Percentiles rank a stretch among this genome's conserved stretches.
These are phyloP conservation scores for Antechinus stuartii DNA, from an alignment of 2,113 vertebrate species.

Conservation along the genomic window DNA sequence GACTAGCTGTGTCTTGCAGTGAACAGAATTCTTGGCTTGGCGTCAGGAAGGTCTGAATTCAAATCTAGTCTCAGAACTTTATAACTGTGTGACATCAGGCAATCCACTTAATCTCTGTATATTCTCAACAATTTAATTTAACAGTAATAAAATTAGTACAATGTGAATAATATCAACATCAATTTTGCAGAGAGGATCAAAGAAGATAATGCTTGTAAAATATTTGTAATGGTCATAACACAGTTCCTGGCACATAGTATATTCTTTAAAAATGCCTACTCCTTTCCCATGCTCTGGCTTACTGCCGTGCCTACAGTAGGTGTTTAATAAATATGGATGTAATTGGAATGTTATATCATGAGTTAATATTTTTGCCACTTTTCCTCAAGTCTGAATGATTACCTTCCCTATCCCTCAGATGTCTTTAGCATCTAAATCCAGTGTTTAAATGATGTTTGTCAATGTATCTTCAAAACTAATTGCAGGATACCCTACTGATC, in stretches of 20 bases:
- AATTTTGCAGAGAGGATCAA: neutral
- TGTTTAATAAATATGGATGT: neutral
- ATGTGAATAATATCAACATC: neutral
- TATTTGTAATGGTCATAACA: neutral
- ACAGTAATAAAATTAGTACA: too few species aligned
- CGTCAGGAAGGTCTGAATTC: neutral
- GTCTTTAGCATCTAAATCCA: conserved; percentile 51
- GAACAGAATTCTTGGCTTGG: neutral
- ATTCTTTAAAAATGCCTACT: neutral
- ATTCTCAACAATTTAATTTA: neutral
- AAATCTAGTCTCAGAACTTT: neutral
- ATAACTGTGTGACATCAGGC: neutral
- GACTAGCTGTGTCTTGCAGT: neutral
- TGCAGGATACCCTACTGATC: conserved; percentile 57
- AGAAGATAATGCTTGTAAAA: neutral
- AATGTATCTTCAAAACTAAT: conserved; percentile 76
- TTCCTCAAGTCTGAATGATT: conserved; percentile 68
- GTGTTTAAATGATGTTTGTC: conserved; percentile 62
- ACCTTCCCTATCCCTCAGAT: conserved; percentile 72
- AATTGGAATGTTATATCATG: neutral
- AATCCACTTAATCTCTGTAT: neutral
- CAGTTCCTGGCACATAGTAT: neutral
- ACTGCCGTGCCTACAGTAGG: neutral
- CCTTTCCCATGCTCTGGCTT: neutral
- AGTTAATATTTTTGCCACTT: neutral